Base-by-base conservation (phyloP, 2,113 vertebrate genomes). In the Brachyhypopomus occidentalis region DNA sequence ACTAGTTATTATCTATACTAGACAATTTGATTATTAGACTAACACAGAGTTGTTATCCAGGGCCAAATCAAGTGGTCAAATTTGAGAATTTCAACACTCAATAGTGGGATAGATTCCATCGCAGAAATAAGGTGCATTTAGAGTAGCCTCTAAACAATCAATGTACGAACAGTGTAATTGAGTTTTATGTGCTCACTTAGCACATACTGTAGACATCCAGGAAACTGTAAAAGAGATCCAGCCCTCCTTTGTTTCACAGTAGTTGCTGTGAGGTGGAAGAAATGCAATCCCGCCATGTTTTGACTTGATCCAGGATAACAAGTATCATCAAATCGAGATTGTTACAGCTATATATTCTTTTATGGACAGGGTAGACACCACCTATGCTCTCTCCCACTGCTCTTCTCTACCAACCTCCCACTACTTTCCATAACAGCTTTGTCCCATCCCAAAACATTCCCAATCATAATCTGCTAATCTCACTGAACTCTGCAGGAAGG, bases 241-340 rank as follows among this genome's bases (percentile, higher is more conserved):
- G 5, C 4, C 36, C 9, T 34, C 2, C 7, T 9, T 63, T 59
- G 12, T 75, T 62, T 71, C 9, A 25, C 5, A 48, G 41, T 14
- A 16, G 1, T 2, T 27, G 11, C 8, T 77, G 48, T 45, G 3
- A 55, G 17, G 30, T 20, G 20, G 16, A 52, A 77, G 23, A 48
- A 64, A 64, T 30, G 17, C 23, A 66, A 34, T 66, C 16, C 63
- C 17, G 16, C 30, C 12, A 17, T 30, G 63, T 66, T 30, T 48
- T 58, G 76, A 78, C 64, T 55, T 66, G 41, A 77, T 25, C 22
- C 45, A 55, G 62, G 62, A 67, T 77, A 55, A 77, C 38, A 64
- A 11, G 22, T 58, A 60, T 60, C 19, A 75, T 41, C 27, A 27
- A 77, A 48, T 66, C 36, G 20, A 19, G 63, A 41, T 7, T 25